A percentile compares a stretch with the other conserved stretches of the same genome.
Evolutionary conservation across 2,113 vertebrate species (phyloP).

Genomic region (Hippocampus comes): DNA sequence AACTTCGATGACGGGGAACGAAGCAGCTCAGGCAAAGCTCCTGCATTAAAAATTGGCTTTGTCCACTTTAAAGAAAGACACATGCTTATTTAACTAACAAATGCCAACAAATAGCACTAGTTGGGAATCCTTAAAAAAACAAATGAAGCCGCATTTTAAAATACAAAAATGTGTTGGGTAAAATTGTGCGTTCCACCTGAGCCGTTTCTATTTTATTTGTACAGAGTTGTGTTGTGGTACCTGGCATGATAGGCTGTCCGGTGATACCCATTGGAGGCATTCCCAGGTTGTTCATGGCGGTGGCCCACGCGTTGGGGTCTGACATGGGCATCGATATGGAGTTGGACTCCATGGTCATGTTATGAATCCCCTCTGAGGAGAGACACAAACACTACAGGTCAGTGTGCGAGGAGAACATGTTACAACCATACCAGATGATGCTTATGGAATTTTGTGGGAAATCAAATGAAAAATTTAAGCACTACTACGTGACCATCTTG

Average conservation of each 20-base stretch:
- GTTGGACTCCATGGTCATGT: constrained; percentile 83
- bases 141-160: background rate
- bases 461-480: background rate
- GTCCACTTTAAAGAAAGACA: background rate
- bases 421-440: background rate
- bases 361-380: constrained; percentile 78
- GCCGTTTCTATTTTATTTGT: background rate
- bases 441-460: background rate
- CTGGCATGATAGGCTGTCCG: constrained; percentile 86
- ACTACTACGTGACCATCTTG: background rate
- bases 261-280: constrained; percentile 89
- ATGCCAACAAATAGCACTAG: background rate
- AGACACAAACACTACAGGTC: constrained; percentile 4
- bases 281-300: constrained; percentile 96
- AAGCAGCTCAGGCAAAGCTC: background rate
- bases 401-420: constrained; percentile 1
- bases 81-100: background rate
- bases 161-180: background rate
- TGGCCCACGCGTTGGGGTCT: constrained; percentile 87
- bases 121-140: background rate
- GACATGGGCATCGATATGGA: constrained; percentile 88
- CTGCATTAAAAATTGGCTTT: background rate
- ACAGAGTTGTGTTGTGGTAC: constrained; percentile 58
- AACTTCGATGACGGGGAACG: background rate
- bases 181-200: background rate